Evolutionary conservation across 2,888 invertebrate genomes (phyloP).

Genomic region (Pristionchus arcanus): DNA sequence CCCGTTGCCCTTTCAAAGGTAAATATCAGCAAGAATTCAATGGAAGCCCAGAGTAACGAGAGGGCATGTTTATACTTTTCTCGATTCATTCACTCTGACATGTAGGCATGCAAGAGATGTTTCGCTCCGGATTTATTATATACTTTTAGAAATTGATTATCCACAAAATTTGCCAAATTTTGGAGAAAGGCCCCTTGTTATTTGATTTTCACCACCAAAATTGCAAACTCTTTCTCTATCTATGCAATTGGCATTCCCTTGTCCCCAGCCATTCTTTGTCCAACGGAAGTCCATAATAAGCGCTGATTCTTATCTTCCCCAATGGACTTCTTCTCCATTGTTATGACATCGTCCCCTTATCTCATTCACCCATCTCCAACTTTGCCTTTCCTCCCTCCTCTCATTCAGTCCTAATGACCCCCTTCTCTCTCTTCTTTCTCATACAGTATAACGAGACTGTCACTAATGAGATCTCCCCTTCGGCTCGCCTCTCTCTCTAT

Average conservation of each 20-base stretch:
- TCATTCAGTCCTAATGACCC: slow-evolving; percentile 21
- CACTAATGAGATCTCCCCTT: slow-evolving; percentile 13
- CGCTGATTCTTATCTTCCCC: slow-evolving; percentile 18
- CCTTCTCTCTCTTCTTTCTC: slow-evolving; percentile 8
- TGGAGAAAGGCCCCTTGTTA: no score
- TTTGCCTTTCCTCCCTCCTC: slow-evolving; percentile 9
- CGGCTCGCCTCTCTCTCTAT: slow-evolving; percentile 2
- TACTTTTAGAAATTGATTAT: neutral
- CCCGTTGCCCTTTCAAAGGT: neutral
- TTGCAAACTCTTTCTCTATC: no score
- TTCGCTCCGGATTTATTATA: neutral
- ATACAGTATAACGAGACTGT: slow-evolving; percentile 52
- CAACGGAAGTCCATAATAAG: slow-evolving; percentile 30
- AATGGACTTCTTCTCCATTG: slow-evolving; percentile 40
- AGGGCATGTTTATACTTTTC: neutral
- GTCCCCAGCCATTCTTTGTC: slow-evolving; percentile 17
- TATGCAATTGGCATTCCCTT: neutral
- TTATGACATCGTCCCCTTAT: slow-evolving; percentile 36
- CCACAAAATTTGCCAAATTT: no score
- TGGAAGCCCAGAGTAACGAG: neutral
- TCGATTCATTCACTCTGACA: neutral
- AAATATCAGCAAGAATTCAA: neutral
- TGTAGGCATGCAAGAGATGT: neutral
- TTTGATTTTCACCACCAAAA: no score
- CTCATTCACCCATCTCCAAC: neutral